Conservation (phyloP, 2,888 invertebrate species). For the Nemotelus pantherinus region DNA sequence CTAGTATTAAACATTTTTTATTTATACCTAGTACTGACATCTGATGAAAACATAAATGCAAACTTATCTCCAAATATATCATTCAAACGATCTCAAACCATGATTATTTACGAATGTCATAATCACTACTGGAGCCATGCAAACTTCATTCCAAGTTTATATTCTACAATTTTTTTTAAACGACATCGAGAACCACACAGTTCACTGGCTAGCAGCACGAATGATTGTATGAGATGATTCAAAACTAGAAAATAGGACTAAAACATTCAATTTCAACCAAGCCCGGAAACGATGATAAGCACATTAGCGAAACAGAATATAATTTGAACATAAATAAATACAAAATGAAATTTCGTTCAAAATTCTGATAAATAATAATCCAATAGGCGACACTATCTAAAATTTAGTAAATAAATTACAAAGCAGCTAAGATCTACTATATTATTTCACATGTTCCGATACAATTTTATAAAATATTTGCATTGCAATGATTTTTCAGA, state of each 20-base stretch:
- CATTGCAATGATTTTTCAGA: slow-evolving; percentile 30
- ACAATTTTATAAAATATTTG: background rate
- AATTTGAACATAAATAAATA: too few relatives aligned
- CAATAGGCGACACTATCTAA: too few relatives aligned
- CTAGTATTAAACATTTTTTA: background rate
- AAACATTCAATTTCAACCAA: background rate
- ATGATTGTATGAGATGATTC: too few relatives aligned
- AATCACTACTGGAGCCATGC: too few relatives aligned
- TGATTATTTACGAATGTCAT: background rate
- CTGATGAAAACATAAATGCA: slow-evolving; percentile 23
- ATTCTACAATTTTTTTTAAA: too few relatives aligned
- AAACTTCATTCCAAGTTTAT: too few relatives aligned
- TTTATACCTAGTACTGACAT: slow-evolving; percentile 15
- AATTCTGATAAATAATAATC: too few relatives aligned
- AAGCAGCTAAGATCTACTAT: background rate
- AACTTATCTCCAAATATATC: background rate
- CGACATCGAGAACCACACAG: too few relatives aligned
- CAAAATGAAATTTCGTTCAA: too few relatives aligned
- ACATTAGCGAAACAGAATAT: background rate
- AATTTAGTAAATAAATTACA: too few relatives aligned
- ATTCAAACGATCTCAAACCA: background rate
- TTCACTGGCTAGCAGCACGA: too few relatives aligned
- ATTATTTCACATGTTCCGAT: slow-evolving; percentile 39
- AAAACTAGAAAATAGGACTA: background rate
- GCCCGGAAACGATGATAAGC: background rate